phyloP scores from a whole-genome alignment of 1,140 invertebrate species.

The Orchesella cincta region DNA sequence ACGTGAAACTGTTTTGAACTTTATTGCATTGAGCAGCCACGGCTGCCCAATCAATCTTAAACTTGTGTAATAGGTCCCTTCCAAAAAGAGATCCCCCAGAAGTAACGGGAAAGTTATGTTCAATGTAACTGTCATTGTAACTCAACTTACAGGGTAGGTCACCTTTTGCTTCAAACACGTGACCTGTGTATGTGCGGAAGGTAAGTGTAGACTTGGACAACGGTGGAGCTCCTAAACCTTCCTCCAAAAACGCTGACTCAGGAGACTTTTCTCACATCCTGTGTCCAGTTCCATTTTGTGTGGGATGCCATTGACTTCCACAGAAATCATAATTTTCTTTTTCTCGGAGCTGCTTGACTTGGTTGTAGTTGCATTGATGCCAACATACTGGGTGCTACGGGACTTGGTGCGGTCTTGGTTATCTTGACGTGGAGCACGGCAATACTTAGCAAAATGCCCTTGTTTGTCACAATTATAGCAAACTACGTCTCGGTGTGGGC shows the following conservation, averaged over 20 bases:
- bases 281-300: constrained; percentile 7
- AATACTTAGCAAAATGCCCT: constrained; percentile 17
- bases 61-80: background rate
- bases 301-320: background rate
- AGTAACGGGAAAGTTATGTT: background rate
- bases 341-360: too few species aligned
- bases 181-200: background rate
- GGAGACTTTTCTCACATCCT: background rate
- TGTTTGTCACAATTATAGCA: background rate
- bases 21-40: background rate
- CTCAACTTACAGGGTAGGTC: background rate
- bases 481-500: background rate
- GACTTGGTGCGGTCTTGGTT: constrained; percentile 47
- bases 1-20: background rate
- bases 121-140: background rate
- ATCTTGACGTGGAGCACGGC: constrained; percentile 16
- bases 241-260: background rate
- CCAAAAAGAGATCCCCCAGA: background rate
- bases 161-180: background rate
- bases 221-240: background rate
- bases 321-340: background rate
- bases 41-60: background rate
- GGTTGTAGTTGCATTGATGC: background rate
- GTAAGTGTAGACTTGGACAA: background rate
- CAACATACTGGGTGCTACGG: too few species aligned